These are phyloP conservation scores for Peribatodes rhomboidaria DNA, from an alignment of 2,888 invertebrate species.

Conservation along the genomic window DNA sequence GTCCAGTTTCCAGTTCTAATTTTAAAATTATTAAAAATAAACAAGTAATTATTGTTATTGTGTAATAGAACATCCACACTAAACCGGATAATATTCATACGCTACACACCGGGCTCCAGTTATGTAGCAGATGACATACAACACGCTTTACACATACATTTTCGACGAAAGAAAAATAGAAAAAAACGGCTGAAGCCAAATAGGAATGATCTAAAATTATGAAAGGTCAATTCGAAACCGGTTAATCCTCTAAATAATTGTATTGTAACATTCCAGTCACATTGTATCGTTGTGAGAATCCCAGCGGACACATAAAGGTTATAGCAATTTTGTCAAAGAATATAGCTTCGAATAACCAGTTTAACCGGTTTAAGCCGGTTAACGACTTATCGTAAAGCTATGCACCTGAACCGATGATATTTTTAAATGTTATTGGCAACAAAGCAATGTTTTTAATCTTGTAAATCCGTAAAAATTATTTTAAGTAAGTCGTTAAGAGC, in stretches of 20 bases:
- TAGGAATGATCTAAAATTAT: too few relatives aligned
- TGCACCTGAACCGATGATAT: constrained; percentile 43
- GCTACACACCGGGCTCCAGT: too few relatives aligned
- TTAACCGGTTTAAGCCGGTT: constrained; percentile 45
- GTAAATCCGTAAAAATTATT: not conserved
- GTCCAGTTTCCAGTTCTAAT: too few relatives aligned
- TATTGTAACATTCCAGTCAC: constrained; percentile 13
- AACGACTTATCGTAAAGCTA: constrained; percentile 48
- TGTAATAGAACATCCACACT: too few relatives aligned
- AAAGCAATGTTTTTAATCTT: constrained; percentile 22
- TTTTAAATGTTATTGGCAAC: constrained; percentile 40
- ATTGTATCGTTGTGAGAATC: constrained; percentile 25
- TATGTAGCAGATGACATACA: too few relatives aligned
- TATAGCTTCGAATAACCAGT: constrained; percentile 40
- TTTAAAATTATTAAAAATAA: too few relatives aligned
- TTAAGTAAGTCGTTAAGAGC: not conserved
- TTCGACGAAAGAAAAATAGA: too few relatives aligned
- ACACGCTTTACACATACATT: too few relatives aligned
- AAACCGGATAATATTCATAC: too few relatives aligned
- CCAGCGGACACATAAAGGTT: constrained; percentile 36
- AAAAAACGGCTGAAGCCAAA: too few relatives aligned
- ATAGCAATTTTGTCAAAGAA: constrained; percentile 42
- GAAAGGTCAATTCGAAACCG: too few relatives aligned
- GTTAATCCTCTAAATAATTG: constrained; percentile 7
- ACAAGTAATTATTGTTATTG: too few relatives aligned